These are phyloP conservation scores for Neolamprologus hecqui DNA, from an alignment of 2,113 vertebrate genomes.

Conservation along the genomic window DNA sequence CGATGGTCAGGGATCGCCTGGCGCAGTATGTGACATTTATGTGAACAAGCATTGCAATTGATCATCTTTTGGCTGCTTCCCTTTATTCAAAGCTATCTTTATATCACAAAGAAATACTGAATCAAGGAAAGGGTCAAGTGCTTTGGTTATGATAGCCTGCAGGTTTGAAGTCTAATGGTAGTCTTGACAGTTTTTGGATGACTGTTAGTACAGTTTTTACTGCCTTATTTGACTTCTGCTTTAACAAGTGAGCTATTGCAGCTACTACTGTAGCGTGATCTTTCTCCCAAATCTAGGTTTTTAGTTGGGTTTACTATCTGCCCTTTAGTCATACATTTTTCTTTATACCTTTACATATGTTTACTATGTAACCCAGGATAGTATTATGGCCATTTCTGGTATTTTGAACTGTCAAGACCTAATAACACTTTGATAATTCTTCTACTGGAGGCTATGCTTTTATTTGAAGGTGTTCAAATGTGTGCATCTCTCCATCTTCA, in stretches of 20 bases:
- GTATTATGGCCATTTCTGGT: not conserved
- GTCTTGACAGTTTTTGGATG: not conserved
- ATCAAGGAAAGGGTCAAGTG: conserved; percentile 30
- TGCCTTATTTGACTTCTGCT: not conserved
- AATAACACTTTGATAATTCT: not conserved
- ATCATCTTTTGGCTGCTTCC: conserved; percentile 21
- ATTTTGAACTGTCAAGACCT: not conserved
- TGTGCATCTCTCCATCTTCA: not conserved
- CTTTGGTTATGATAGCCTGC: conserved; percentile 28
- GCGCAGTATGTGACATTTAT: conserved; percentile 41
- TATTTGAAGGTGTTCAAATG: not conserved
- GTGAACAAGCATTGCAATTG: conserved; percentile 37
- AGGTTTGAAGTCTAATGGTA: not conserved
- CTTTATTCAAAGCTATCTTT: conserved; percentile 33
- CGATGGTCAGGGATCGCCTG: conserved; percentile 31
- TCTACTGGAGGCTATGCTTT: not conserved
- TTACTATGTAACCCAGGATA: not conserved
- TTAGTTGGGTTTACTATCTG: not conserved
- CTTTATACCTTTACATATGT: not conserved
- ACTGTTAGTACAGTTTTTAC: not conserved
- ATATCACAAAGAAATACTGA: not conserved
- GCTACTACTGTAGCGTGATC: not conserved
- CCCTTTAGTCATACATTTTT: not conserved
- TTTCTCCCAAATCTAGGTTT: not conserved
- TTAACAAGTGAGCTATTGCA: not conserved